These are phyloP conservation scores for Ceyx melanurus DNA, from an alignment of 2,113 vertebrate species.

Conservation along the genomic window DNA sequence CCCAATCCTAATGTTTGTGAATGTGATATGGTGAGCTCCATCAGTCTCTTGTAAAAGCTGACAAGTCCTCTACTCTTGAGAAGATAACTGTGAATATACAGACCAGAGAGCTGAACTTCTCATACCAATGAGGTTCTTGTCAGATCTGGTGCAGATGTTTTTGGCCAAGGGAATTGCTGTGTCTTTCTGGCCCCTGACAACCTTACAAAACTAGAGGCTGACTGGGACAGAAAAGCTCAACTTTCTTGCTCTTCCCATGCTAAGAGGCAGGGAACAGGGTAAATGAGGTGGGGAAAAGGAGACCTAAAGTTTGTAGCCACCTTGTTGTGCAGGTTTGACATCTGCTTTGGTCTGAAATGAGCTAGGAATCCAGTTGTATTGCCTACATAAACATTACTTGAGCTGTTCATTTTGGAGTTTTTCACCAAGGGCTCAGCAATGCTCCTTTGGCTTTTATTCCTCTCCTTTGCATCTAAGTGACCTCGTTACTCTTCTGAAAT, in stretches of 20 bases:
- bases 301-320: not conserved
- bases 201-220: not conserved
- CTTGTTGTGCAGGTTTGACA: not conserved
- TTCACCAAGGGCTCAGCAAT: not conserved
- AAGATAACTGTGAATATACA: not conserved
- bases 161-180: not conserved
- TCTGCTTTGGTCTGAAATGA: not conserved
- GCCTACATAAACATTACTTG: not conserved
- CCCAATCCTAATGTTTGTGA: not conserved
- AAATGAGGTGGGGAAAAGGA: not conserved
- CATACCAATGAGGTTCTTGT: not conserved
- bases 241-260: not conserved
- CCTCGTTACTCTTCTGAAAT: not conserved
- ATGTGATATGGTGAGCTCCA: not conserved
- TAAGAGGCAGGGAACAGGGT: not conserved
- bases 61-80: not conserved
- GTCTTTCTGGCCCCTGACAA: not conserved
- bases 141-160: not conserved
- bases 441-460: not conserved
- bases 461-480: not conserved
- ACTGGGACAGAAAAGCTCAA: not conserved
- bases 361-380: not conserved
- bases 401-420: not conserved
- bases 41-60: not conserved
- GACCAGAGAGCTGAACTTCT: not conserved